Base-by-base conservation (phyloP, 1,140 invertebrate species). In the Philopotamus ludificatus region DNA sequence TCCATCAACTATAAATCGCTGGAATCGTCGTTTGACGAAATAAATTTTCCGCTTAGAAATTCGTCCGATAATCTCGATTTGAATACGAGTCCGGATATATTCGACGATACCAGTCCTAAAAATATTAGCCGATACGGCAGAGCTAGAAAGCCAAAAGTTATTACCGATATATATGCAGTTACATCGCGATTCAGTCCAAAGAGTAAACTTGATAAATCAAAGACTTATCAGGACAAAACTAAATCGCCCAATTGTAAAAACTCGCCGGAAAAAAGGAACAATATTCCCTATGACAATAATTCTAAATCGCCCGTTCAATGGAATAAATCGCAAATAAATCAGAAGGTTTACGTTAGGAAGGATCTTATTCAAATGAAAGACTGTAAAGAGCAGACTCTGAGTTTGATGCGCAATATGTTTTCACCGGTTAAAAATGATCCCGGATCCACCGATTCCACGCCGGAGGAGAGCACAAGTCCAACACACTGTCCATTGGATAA, bases 41-140 rank as follows among this genome's bases (percentile, higher is more conserved):
- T n/a, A n/a, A n/a, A n/a, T n/a, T n/a, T n/a, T n/a, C n/a, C n/a
- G n/a, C n/a, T n/a, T n/a, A n/a, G n/a, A n/a, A n/a, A n/a, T n/a
- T n/a, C n/a, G n/a, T n/a, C n/a, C n/a, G n/a, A n/a, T n/a, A n/a
- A 12, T 34, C 28, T 34, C 28, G 28, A 34, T 34, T 12, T 34
- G 28, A 12, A 34, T 34, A 7, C 28, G 28, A 34, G 12, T 34
- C 28, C 28, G 28, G 28, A 25, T 26, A 15, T 47, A 23, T 60
- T 60, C 12, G 41, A 47, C 16, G 42, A 60, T 26, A 57, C 7
- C n/a, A 63, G 58, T 47, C 55, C 64, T 21, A 68, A 66, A 3
- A 79, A 72, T 25, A 78, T 74, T 0, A 81, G 79, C 54, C 72
- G 79, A n/a, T 81, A 80, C 73, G 79, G 79, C 4, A 73, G 79